Evolutionary conservation across 2,888 invertebrate genomes (phyloP).

Genomic region (Beris morrisii): DNA sequence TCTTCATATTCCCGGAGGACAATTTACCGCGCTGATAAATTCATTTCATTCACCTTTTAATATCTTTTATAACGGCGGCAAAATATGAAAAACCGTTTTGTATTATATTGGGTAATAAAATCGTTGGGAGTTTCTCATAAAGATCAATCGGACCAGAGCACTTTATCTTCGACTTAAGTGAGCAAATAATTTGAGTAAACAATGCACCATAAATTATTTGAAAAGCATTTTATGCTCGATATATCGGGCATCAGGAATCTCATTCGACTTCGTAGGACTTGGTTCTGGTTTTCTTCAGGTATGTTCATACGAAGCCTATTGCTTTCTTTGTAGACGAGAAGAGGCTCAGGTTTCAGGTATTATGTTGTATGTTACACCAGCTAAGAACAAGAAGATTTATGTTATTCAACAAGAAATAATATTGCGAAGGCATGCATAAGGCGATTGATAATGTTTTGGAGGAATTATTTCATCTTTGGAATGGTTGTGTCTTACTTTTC

Average conservation of each 20-base stretch:
- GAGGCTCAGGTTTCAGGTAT: too few species aligned
- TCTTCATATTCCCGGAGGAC: too few species aligned
- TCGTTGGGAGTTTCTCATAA: slow-evolving; percentile 37
- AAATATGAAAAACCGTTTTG: slow-evolving; percentile 3
- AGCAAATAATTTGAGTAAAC: slow-evolving; percentile 39
- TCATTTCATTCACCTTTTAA: too few species aligned
- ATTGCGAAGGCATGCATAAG: slow-evolving; percentile 21
- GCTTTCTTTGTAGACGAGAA: too few species aligned
- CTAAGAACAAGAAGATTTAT: slow-evolving; percentile 18
- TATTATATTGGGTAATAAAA: slow-evolving; percentile 20
- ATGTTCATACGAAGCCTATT: too few species aligned
- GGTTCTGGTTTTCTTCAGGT: neutral
- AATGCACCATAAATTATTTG: slow-evolving; percentile 37
- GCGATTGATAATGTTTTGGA: slow-evolving; percentile 27
- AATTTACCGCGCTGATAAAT: too few species aligned
- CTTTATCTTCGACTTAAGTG: slow-evolving; percentile 36
- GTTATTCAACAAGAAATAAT: slow-evolving; percentile 15
- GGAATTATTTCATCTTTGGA: slow-evolving; percentile 26
- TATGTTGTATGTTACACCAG: neutral
- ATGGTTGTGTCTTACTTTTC: slow-evolving; percentile 29
- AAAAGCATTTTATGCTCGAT: slow-evolving; percentile 30
- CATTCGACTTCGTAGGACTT: slow-evolving; percentile 7
- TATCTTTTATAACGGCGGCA: neutral
- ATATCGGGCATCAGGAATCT: slow-evolving; percentile 29
- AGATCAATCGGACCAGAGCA: slow-evolving; percentile 36